A percentile compares a stretch with the other conserved stretches of the same genome.
phyloP scores from a whole-genome alignment of 2,888 invertebrate genomes.

The Neoaliturus tenellus region DNA sequence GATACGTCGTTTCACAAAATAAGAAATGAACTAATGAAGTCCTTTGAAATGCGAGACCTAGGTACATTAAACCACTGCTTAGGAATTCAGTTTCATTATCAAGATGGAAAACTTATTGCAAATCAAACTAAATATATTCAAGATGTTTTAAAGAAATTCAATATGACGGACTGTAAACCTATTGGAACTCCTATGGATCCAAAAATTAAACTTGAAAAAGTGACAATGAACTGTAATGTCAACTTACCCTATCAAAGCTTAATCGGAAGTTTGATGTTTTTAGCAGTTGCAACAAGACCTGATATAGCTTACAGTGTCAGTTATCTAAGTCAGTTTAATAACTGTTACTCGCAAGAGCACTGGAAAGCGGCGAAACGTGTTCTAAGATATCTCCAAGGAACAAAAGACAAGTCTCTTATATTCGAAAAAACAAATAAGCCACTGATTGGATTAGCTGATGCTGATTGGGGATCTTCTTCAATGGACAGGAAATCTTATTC shows the following conservation, averaged over 20 bases:
- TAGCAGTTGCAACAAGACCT: background rate
- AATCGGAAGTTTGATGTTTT: background rate
- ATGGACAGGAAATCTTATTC: constrained; percentile 60
- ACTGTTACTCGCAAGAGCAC: background rate
- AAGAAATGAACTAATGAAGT: background rate
- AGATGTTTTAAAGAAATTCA: background rate
- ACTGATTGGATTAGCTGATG: constrained; percentile 38
- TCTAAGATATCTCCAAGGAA: constrained; percentile 42
- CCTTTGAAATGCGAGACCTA: background rate
- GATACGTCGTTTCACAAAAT: background rate
- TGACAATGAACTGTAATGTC: background rate
- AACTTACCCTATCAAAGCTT: background rate
- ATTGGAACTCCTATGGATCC: background rate
- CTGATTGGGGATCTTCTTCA: constrained; percentile 56
- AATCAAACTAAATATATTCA: background rate
- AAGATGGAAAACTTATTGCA: background rate
- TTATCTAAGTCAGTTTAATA: constrained; percentile 48
- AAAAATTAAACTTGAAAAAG: background rate
- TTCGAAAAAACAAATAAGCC: constrained; percentile 36
- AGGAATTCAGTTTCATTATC: background rate
- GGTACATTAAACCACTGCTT: background rate
- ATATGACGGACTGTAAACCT: background rate
- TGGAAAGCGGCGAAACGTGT: constrained; percentile 49
- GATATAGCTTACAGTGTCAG: constrained; percentile 47
- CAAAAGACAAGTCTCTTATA: constrained; percentile 13